A percentile compares a stretch with the other conserved stretches of the same genome.
phyloP scores from a whole-genome alignment of 2,113 vertebrate species.

The Hippolais icterina region DNA sequence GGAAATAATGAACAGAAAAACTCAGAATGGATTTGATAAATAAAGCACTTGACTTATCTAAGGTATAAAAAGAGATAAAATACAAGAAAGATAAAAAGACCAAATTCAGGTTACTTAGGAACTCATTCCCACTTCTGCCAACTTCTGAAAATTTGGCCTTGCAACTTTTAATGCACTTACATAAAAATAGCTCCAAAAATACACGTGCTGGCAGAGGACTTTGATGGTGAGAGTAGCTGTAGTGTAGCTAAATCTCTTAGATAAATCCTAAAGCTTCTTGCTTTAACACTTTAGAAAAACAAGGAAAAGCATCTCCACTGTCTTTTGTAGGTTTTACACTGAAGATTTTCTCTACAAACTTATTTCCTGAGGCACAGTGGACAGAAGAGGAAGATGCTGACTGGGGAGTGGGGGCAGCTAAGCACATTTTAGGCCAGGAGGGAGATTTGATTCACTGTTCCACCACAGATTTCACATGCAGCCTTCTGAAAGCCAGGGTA shows the following conservation, averaged over 20 bases:
- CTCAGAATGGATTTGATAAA: background rate
- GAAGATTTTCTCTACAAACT: background rate
- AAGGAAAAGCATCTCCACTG: background rate
- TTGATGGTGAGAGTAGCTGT: background rate
- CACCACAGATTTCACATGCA: background rate
- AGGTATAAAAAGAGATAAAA: background rate
- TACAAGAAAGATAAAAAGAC: background rate
- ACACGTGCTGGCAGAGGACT: background rate
- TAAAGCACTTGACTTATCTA: accelerated
- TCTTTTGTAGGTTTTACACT: background rate
- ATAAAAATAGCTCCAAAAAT: background rate
- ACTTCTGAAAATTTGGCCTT: background rate
- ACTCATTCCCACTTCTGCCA: background rate
- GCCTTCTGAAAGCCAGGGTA: background rate
- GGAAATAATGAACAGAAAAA: background rate
- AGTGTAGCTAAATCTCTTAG: background rate
- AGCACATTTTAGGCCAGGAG: background rate
- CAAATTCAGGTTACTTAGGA: background rate
- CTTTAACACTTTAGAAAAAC: background rate
- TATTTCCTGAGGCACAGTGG: background rate
- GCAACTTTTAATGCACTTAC: background rate
- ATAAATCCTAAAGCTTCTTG: background rate
- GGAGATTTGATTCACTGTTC: background rate
- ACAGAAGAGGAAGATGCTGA: background rate
- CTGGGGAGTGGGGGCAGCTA: background rate